phyloP scores from a whole-genome alignment of 1,140 invertebrate species.

The Panulirus ornatus region DNA sequence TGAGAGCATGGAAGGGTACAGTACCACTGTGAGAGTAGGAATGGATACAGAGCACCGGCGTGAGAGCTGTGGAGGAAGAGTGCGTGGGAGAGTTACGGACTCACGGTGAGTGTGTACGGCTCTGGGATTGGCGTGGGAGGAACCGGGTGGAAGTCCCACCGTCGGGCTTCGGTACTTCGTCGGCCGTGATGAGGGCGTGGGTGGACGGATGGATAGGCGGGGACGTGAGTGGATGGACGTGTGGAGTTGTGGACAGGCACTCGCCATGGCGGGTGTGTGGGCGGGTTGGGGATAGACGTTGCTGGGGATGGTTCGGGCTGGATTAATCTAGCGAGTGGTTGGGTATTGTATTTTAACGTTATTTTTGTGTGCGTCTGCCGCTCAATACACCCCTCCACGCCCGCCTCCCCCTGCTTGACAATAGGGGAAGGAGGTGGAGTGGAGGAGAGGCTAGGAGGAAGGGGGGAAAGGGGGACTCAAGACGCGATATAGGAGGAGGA shows the following conservation, averaged over 20 bases:
- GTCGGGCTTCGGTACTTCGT: not conserved
- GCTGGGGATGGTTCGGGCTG: not conserved
- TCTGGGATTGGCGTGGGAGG: not conserved
- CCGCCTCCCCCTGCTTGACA: not conserved
- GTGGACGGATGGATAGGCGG: not conserved
- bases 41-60: no score
- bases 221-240: not conserved
- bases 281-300: not conserved
- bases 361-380: not conserved
- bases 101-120: not conserved
- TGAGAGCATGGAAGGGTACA: no score
- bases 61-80: no score
- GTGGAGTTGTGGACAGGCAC: no score
- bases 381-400: conserved; percentile 17
- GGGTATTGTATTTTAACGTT: conserved; percentile 8
- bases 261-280: no score
- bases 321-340: conserved; percentile 25
- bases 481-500: not conserved
- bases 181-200: not conserved
- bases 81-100: not conserved
- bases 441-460: not conserved
- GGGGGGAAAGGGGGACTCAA: not conserved
- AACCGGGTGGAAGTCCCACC: not conserved
- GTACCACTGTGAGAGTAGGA: no score
- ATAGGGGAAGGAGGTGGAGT: not conserved